phyloP scores from a whole-genome alignment of 2,888 invertebrate species.

The Cheilosia urbana region DNA sequence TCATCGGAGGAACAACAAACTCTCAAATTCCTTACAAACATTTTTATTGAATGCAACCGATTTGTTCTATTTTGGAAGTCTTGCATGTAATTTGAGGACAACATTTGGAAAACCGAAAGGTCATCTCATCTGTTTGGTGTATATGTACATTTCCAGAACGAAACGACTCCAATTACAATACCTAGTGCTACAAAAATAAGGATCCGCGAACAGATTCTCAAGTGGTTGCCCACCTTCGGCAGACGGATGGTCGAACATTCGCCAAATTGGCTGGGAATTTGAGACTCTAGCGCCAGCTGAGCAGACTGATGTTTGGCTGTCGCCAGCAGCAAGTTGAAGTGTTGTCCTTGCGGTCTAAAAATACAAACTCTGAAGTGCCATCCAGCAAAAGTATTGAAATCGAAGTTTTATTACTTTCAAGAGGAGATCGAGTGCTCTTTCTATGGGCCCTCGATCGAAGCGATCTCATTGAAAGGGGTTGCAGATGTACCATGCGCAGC shows the following conservation, averaged over 20 bases:
- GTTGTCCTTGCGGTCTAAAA: conserved; percentile 60
- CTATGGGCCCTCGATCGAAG: conserved; percentile 18
- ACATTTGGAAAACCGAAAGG: conserved; percentile 24
- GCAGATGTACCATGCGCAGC: conserved; percentile 55
- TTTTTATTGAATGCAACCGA: conserved; percentile 9
- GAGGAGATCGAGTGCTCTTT: conserved; percentile 57
- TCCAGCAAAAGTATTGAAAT: conserved; percentile 56
- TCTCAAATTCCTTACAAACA: conserved; percentile 20
- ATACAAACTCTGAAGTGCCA: conserved; percentile 37
- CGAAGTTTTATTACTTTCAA: conserved; percentile 66
- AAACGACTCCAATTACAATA: conserved; percentile 46
- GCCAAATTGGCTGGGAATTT: conserved; percentile 47
- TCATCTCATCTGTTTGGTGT: conserved; percentile 69
- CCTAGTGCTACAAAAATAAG: conserved; percentile 29
- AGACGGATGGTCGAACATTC: conserved; percentile 53
- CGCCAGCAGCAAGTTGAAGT: conserved; percentile 45
- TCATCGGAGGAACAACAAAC: conserved; percentile 8
- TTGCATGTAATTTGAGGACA: conserved; percentile 57
- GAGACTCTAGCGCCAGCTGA: conserved; percentile 70
- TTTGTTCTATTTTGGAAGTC: conserved; percentile 43
- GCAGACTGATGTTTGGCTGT: background rate
- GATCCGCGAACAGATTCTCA: conserved; percentile 56
- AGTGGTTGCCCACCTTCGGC: conserved; percentile 68
- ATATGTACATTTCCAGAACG: conserved; percentile 25
- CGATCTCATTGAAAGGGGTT: conserved; percentile 63